Percentiles rank a stretch among this genome's conserved stretches.
Evolutionary conservation across 2,888 invertebrate species (phyloP).

Genomic region (Lithophane socia): DNA sequence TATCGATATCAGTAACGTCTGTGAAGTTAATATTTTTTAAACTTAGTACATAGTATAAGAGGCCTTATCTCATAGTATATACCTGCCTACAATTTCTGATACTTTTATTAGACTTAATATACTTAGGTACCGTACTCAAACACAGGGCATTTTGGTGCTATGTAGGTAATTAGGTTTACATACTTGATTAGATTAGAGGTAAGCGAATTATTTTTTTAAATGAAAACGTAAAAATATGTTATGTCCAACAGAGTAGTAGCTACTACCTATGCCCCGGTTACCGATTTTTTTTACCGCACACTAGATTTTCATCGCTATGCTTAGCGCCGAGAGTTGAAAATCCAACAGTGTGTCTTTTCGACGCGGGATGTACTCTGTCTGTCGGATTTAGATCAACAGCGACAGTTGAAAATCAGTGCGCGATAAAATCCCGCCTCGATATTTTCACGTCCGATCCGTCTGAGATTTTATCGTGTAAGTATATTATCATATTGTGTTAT

Average conservation of each 20-base stretch:
- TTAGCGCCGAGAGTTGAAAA: no score
- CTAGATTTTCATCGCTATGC: no score
- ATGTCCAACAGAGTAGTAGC: neutral
- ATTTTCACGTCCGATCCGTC: no score
- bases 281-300: no score
- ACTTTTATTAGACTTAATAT: neutral
- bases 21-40: neutral
- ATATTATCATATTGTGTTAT: neutral
- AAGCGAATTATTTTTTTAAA: neutral
- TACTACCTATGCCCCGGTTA: no score
- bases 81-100: neutral
- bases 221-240: no score
- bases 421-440: no score
- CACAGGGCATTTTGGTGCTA: constrained; percentile 22
- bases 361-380: no score
- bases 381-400: no score
- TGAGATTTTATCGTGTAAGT: neutral
- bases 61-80: neutral
- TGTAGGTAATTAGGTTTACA: neutral
- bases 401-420: no score
- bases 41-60: neutral
- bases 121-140: neutral
- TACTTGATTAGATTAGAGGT: neutral
- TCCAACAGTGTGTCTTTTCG: no score
- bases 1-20: neutral